phyloP scores from a whole-genome alignment of 2,113 vertebrate species.

The Ivindomyrus marchei region DNA sequence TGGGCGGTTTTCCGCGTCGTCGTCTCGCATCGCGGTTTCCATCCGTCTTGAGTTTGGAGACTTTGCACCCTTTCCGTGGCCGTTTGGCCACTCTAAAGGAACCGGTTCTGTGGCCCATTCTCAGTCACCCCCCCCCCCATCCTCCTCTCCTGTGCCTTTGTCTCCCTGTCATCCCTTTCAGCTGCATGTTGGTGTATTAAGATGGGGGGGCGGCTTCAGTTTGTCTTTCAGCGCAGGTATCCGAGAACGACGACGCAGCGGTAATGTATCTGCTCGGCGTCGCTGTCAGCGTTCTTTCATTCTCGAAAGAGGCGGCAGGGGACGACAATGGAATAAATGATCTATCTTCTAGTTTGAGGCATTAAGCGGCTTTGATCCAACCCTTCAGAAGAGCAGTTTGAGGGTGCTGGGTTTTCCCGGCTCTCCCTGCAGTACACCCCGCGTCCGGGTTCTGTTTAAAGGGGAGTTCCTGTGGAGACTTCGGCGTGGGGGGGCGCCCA shows the following conservation, averaged over 20 bases:
- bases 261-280: neutral
- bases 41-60: conserved; percentile 26
- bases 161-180: neutral
- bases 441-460: conserved; percentile 32
- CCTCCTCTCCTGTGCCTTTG: neutral
- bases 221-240: neutral
- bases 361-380: neutral
- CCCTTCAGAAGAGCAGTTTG: neutral
- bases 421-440: neutral
- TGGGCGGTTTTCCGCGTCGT: neutral
- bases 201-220: neutral
- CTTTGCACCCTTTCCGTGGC: neutral
- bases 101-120: neutral
- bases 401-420: conserved; percentile 43
- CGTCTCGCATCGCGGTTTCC: conserved; percentile 9
- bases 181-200: neutral
- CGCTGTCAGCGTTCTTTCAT: neutral
- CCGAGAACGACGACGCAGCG: neutral
- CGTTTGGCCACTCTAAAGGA: neutral
- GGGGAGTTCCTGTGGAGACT: conserved; percentile 36
- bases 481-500: neutral
- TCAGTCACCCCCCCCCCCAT: neutral
- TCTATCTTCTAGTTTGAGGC: neutral
- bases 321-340: neutral
- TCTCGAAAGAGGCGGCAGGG: neutral